Percentiles rank a stretch among this genome's conserved stretches.
Conservation (phyloP, 2,113 vertebrate species). For the Panurus biarmicus region DNA sequence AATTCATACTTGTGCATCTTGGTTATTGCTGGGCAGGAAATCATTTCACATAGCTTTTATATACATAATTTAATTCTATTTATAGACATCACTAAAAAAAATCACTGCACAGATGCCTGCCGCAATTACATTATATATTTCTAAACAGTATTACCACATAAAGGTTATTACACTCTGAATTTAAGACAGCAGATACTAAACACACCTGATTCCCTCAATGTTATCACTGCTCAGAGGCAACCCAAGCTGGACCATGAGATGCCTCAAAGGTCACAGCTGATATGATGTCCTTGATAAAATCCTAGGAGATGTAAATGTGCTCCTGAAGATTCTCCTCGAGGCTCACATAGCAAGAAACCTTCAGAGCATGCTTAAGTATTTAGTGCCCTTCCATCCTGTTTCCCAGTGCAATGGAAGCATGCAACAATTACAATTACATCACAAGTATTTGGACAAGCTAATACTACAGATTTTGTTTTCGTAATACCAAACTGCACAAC, state of each 20-base stretch:
- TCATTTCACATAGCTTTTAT: neutral
- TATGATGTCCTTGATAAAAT: neutral
- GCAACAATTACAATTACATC: neutral
- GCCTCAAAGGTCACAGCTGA: neutral
- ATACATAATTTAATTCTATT: neutral
- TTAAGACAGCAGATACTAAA: neutral
- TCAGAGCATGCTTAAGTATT: neutral
- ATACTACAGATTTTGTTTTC: neutral
- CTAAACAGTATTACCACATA: neutral
- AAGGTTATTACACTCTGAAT: neutral
- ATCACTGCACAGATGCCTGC: neutral
- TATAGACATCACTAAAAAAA: neutral
- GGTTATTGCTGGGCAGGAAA: accelerated
- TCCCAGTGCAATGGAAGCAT: neutral
- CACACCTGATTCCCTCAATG: neutral
- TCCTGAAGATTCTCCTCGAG: neutral
- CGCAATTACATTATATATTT: neutral
- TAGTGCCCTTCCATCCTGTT: neutral
- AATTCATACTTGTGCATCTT: neutral
- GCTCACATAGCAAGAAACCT: neutral
- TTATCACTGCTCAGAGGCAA: neutral
- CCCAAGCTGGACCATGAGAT: neutral
- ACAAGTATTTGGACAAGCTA: neutral
- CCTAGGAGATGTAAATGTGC: neutral
- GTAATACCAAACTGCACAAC: neutral